These are phyloP conservation scores for Anodontia alba DNA, from an alignment of 2,888 invertebrate species.

Conservation along the genomic window DNA sequence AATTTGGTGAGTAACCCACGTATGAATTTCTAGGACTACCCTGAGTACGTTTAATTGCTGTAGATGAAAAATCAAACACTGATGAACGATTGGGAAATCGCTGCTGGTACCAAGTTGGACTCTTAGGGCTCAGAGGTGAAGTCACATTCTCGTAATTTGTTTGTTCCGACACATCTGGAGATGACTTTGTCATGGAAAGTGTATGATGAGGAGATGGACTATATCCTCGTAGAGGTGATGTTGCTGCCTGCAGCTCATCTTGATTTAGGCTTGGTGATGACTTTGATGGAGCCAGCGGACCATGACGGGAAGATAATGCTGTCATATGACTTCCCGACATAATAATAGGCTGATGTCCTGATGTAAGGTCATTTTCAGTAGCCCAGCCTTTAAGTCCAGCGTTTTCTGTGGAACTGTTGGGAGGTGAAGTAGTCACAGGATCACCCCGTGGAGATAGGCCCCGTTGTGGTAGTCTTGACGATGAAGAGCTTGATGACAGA, in stretches of 20 bases:
- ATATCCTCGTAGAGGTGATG: constrained; percentile 41
- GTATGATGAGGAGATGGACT: constrained; percentile 40
- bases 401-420: constrained; percentile 22
- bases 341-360: constrained; percentile 51
- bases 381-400: constrained; percentile 63
- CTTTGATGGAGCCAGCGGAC: constrained; percentile 69
- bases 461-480: background rate
- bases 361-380: constrained; percentile 59
- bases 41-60: constrained; percentile 29
- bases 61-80: constrained; percentile 51
- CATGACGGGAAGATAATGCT: constrained; percentile 40
- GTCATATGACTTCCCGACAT: too few species aligned
- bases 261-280: constrained; percentile 73
- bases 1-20: too few species aligned
- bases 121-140: constrained; percentile 61
- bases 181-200: constrained; percentile 58
- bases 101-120: constrained; percentile 58
- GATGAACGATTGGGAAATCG: constrained; percentile 53
- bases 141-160: constrained; percentile 53
- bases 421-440: constrained; percentile 9
- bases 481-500: constrained; percentile 25
- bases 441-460: constrained; percentile 1
- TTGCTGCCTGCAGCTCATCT: constrained; percentile 39
- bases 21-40: too few species aligned
- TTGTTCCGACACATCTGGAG: constrained; percentile 60